A percentile compares a stretch with the other conserved stretches of the same genome.
phyloP scores from a whole-genome alignment of 2,113 vertebrate genomes.

The Toxotes jaculatrix region DNA sequence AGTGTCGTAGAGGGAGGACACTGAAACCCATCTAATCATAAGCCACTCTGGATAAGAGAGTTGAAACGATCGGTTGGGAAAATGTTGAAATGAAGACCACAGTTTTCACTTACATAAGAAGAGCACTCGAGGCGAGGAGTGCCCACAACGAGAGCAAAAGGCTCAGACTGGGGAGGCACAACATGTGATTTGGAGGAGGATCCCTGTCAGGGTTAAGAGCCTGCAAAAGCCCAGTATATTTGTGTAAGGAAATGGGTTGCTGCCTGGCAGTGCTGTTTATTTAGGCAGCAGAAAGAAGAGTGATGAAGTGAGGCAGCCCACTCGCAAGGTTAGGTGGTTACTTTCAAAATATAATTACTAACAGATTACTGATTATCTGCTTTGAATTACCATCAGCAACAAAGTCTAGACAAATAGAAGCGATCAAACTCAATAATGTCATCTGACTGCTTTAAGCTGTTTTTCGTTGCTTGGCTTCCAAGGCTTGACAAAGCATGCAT shows the following conservation, averaged over 20 bases:
- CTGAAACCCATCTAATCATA: conserved; percentile 29
- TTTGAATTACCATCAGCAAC: conserved; percentile 44
- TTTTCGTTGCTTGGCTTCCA: conserved; percentile 6
- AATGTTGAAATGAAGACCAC: conserved; percentile 43
- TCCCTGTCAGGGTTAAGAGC: conserved; percentile 70
- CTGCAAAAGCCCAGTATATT: conserved; percentile 71
- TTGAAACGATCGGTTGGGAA: conserved; percentile 10
- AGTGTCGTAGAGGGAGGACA: not conserved
- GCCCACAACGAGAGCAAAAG: conserved; percentile 45
- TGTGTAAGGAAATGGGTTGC: conserved; percentile 80
- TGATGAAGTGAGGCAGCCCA: conserved; percentile 58
- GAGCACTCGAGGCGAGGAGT: conserved; percentile 31
- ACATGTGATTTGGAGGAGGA: conserved; percentile 73
- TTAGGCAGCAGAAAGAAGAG: conserved; percentile 74
- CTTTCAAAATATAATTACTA: conserved; percentile 56
- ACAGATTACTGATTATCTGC: conserved; percentile 51
- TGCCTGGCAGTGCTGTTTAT: conserved; percentile 82
- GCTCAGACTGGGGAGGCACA: conserved; percentile 41
- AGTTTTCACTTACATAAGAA: conserved; percentile 50
- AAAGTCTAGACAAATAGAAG: conserved; percentile 28
- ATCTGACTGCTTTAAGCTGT: conserved; percentile 28
- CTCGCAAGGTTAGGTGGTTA: conserved; percentile 18
- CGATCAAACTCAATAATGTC: conserved; percentile 10
- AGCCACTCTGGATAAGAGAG: conserved; percentile 5
- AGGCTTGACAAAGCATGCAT: not conserved